A percentile compares a stretch with the other conserved stretches of the same genome.
These are phyloP conservation scores for Imbricaverruca yamaguchii DNA, from an alignment of 2,888 invertebrate genomes.

Conservation along the genomic window DNA sequence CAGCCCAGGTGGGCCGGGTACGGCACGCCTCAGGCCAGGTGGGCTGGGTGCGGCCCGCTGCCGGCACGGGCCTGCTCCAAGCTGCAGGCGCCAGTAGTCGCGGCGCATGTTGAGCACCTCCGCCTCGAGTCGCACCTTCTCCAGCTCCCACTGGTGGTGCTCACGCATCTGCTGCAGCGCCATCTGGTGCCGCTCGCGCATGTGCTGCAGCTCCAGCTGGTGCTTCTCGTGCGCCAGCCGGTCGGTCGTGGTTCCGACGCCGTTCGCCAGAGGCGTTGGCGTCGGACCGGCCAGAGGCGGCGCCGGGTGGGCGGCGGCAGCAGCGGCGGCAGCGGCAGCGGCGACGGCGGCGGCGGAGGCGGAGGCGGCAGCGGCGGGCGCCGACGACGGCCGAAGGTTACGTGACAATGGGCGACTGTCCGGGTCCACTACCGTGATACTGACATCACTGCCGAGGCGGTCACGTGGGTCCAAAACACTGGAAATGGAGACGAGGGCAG, in stretches of 20 bases:
- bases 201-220: background rate
- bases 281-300: background rate
- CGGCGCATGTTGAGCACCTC: background rate
- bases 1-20: too few relatives aligned
- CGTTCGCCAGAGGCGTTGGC: background rate
- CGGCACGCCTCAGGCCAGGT: too few relatives aligned
- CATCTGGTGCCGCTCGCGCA: conserved; percentile 13
- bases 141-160: background rate
- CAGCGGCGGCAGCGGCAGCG: background rate
- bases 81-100: background rate
- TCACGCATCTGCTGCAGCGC: background rate
- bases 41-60: background rate
- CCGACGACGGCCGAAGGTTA: background rate
- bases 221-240: background rate
- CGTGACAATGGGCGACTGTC: background rate
- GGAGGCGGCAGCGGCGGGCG: background rate
- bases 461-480: conserved; percentile 1
- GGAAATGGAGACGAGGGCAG: background rate
- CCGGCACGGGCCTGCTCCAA: background rate
- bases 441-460: conserved; percentile 8
- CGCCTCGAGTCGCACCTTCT: background rate
- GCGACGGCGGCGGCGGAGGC: background rate
- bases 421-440: conserved; percentile 8
- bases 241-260: background rate
- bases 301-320: background rate